Conservation (phyloP, 2,888 invertebrate genomes). For the Lysandra bellargus region DNA sequence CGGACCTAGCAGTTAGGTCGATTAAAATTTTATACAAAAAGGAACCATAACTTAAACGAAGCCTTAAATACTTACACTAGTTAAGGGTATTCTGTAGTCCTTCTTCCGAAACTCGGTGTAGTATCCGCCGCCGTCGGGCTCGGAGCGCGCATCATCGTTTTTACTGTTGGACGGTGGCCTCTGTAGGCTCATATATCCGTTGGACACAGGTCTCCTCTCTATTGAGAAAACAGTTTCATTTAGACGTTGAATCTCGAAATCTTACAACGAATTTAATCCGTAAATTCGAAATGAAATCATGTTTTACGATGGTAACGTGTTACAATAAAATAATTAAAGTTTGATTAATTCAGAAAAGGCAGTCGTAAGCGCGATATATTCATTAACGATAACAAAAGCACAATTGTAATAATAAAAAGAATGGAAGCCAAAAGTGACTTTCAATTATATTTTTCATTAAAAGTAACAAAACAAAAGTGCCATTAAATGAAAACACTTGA, state of each 20-base stretch:
- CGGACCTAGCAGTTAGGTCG: too few species aligned
- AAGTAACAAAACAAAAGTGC: slow-evolving; percentile 29
- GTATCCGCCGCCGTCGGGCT: slow-evolving; percentile 72
- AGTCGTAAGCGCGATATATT: neutral
- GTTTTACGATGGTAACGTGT: neutral
- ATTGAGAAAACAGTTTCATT: slow-evolving; percentile 22
- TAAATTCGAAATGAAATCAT: neutral
- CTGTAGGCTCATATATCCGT: slow-evolving; percentile 78
- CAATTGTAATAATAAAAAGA: slow-evolving; percentile 8
- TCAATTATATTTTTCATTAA: slow-evolving; percentile 29
- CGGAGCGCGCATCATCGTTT: slow-evolving; percentile 68
- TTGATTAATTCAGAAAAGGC: neutral
- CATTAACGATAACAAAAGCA: slow-evolving; percentile 8
- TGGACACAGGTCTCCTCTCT: slow-evolving; percentile 75
- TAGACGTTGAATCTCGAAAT: neutral
- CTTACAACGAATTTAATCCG: neutral
- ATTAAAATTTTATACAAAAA: too few species aligned
- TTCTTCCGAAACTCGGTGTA: slow-evolving; percentile 74
- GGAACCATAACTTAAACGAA: neutral
- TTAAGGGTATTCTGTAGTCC: slow-evolving; percentile 76
- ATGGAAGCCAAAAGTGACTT: slow-evolving; percentile 28
- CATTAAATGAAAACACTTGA: slow-evolving; percentile 31
- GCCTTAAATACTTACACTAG: slow-evolving; percentile 66
- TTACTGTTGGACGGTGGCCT: slow-evolving; percentile 65
- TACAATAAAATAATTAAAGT: neutral